Evolutionary conservation across 2,113 vertebrate genomes (phyloP).

Genomic region (Nestor notabilis): DNA sequence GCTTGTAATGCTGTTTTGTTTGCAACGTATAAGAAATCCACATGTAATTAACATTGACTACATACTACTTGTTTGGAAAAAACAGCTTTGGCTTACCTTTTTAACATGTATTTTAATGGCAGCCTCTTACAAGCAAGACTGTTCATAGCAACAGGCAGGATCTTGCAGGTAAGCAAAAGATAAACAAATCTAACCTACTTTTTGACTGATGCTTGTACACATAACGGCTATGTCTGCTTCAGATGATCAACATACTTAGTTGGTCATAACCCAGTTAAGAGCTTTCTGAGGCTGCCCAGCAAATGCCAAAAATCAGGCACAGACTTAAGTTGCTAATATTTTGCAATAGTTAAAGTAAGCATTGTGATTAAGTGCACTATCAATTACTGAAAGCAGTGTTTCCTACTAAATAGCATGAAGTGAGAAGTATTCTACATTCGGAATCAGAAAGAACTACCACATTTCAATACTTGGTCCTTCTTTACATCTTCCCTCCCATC

Average conservation of each 20-base stretch:
- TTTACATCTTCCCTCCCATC: not conserved
- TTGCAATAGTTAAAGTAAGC: not conserved
- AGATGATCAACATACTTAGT: not conserved
- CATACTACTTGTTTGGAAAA: not conserved
- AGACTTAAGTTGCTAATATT: not conserved
- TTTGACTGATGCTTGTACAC: not conserved
- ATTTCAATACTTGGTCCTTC: not conserved
- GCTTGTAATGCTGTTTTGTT: not conserved
- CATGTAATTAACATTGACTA: not conserved
- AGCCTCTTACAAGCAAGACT: not conserved
- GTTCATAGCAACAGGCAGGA: not conserved
- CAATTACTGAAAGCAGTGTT: not conserved
- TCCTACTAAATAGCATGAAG: not conserved
- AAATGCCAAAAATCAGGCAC: not conserved
- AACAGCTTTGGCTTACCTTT: not conserved
- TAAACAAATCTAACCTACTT: not conserved
- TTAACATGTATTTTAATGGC: not conserved
- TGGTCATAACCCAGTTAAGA: not conserved
- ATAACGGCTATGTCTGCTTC: not conserved
- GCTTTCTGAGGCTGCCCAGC: not conserved
- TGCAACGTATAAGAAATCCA: not conserved
- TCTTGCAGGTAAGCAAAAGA: not conserved
- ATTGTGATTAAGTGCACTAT: not conserved
- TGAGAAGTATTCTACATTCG: not conserved
- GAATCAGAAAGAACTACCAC: not conserved